A percentile compares a stretch with the other conserved stretches of the same genome.
Conservation (phyloP, 1,140 invertebrate species). For the Ladona fulva region DNA sequence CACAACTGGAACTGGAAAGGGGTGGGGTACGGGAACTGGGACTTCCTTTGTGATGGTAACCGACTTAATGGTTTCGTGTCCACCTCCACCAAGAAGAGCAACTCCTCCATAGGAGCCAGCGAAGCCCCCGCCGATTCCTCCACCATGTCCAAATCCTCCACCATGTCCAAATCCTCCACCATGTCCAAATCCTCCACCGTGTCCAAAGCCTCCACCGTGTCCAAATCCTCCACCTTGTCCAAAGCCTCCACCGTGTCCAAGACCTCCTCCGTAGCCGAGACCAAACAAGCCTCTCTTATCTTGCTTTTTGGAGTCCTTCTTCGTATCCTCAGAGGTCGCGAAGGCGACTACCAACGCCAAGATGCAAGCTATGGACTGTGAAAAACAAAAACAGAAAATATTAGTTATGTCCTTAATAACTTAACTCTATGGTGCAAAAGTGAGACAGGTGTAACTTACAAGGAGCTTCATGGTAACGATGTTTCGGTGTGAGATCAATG, state of each 20-base stretch:
- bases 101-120: not conserved
- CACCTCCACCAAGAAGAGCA: slow-evolving; percentile 25
- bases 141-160: not conserved
- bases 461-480: no score
- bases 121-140: not conserved
- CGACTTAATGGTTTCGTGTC: slow-evolving; percentile 35
- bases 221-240: not conserved
- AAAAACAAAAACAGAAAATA: no score
- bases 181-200: slow-evolving; percentile 15
- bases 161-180: no score
- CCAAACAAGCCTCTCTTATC: not conserved
- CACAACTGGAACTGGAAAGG: slow-evolving; percentile 36
- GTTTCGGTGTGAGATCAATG: no score
- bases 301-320: not conserved
- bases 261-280: no score
- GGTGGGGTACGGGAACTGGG: slow-evolving; percentile 34
- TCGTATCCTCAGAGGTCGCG: not conserved
- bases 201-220: slow-evolving; percentile 22
- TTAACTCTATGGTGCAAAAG: no score
- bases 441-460: no score
- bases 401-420: no score
- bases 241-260: no score
- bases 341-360: not conserved
- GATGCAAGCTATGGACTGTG: not conserved
- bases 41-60: slow-evolving; percentile 41